Percentiles rank a stretch among this genome's conserved stretches.
Conservation (phyloP, 2,113 vertebrate species). For the Elanus axillaris region DNA sequence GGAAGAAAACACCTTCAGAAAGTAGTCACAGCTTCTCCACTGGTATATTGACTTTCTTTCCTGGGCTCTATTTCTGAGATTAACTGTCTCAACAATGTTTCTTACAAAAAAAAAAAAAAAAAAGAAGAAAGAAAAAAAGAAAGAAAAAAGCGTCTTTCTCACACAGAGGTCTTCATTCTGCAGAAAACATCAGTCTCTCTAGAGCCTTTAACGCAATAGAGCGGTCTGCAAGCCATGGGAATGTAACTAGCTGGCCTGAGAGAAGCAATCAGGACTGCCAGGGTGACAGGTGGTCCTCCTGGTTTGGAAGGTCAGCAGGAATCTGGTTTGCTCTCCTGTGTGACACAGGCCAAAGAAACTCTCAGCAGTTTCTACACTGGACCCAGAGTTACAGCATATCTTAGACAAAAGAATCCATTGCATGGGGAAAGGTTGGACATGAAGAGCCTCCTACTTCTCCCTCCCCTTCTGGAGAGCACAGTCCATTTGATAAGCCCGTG, state of each 20-base stretch:
- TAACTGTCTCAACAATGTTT: not conserved
- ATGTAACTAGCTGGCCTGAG: not conserved
- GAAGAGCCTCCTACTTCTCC: not conserved
- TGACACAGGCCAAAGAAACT: not conserved
- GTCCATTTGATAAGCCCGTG: not conserved
- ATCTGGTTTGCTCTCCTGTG: not conserved
- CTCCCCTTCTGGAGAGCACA: fast-evolving
- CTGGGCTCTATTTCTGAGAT: not conserved
- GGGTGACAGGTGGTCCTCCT: not conserved
- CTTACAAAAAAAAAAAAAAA: not conserved
- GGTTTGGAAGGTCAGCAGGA: not conserved
- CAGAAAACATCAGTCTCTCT: not conserved
- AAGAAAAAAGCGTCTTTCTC: not conserved
- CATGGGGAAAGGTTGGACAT: not conserved
- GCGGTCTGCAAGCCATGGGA: not conserved
- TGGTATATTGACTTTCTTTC: not conserved
- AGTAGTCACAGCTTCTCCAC: not conserved
- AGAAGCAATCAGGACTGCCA: not conserved
- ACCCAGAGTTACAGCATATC: not conserved
- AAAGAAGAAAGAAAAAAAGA: not conserved
- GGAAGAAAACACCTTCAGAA: not conserved
- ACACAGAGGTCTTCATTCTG: not conserved
- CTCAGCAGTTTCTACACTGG: not conserved
- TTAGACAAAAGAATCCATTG: not conserved
- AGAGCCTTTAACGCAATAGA: not conserved